These are phyloP conservation scores for Odontesthes bonariensis DNA, from an alignment of 2,113 vertebrate genomes.

Conservation along the genomic window DNA sequence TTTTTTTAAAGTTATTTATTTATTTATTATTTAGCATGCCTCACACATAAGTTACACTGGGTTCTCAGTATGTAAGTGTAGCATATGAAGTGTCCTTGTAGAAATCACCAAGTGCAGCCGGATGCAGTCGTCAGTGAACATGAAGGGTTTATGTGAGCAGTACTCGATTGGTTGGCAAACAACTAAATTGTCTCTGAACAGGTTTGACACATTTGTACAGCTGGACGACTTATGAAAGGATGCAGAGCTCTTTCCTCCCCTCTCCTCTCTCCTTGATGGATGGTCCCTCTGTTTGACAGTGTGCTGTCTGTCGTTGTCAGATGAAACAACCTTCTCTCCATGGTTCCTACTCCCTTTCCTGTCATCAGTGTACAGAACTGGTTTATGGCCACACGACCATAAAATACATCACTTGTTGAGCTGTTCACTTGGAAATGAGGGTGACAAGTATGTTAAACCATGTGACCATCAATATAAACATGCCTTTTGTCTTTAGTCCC, in stretches of 20 bases:
- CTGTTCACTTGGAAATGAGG: not conserved
- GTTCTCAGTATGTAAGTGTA: not conserved
- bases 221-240: conserved; percentile 3
- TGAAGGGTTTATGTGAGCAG: conserved; percentile 12
- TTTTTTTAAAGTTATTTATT: too few relatives aligned
- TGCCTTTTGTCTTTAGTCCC: too few relatives aligned
- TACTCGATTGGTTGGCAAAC: conserved; percentile 13
- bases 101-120: not conserved
- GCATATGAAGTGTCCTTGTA: conserved; percentile 1
- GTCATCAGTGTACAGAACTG: not conserved
- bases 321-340: conserved; percentile 23
- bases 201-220: conserved; percentile 36
- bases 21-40: not conserved
- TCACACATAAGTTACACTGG: conserved; percentile 31
- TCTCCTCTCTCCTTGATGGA: conserved; percentile 13
- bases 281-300: conserved; percentile 36
- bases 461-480: too few relatives aligned
- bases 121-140: conserved; percentile 3
- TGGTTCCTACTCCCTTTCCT: conserved; percentile 4
- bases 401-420: not conserved
- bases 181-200: conserved; percentile 1
- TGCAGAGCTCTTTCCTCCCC: not conserved
- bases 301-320: conserved; percentile 51
- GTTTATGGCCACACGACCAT: not conserved
- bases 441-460: not conserved